Evolutionary conservation across 2,888 invertebrate species (phyloP).

Genomic region (Diarsia rubi): DNA sequence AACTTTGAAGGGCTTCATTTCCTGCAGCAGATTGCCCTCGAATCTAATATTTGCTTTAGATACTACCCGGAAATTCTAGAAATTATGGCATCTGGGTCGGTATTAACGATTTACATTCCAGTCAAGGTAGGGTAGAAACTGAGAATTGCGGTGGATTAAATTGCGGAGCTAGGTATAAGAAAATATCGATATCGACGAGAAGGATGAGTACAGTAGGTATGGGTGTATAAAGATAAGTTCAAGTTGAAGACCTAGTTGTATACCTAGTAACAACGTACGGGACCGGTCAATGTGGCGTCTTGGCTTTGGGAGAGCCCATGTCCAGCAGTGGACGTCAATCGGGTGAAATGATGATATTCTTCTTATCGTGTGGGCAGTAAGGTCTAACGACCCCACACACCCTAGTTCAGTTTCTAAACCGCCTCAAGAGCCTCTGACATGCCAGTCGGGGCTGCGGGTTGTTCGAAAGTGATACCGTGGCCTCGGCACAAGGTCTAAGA

Average conservation of each 20-base stretch:
- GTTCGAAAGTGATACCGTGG: no score
- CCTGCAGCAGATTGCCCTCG: conserved; percentile 51
- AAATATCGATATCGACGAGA: conserved; percentile 7
- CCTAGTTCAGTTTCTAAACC: no score
- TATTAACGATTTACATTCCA: conserved; percentile 38
- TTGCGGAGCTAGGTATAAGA: not conserved
- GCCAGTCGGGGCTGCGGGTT: no score
- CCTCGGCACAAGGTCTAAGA: no score
- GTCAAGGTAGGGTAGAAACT: conserved; percentile 27
- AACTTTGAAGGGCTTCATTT: conserved; percentile 56
- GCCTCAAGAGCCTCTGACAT: no score
- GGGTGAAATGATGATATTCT: no score
- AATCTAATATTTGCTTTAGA: conserved; percentile 63
- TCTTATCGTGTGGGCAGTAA: no score
- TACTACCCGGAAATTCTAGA: conserved; percentile 46
- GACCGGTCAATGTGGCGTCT: no score
- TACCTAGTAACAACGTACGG: no score
- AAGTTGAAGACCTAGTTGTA: not conserved
- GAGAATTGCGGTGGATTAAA: conserved; percentile 30
- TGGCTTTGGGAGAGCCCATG: no score
- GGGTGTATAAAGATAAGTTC: not conserved
- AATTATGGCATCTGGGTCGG: conserved; percentile 25
- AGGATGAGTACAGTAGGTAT: not conserved
- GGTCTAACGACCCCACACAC: no score
- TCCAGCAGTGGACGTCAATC: no score